Percentiles rank a stretch among this genome's conserved stretches.
Evolutionary conservation across 2,797 vertebrate genomes (phyloP).

Genomic region (Chelidonichthys spinosus): DNA sequence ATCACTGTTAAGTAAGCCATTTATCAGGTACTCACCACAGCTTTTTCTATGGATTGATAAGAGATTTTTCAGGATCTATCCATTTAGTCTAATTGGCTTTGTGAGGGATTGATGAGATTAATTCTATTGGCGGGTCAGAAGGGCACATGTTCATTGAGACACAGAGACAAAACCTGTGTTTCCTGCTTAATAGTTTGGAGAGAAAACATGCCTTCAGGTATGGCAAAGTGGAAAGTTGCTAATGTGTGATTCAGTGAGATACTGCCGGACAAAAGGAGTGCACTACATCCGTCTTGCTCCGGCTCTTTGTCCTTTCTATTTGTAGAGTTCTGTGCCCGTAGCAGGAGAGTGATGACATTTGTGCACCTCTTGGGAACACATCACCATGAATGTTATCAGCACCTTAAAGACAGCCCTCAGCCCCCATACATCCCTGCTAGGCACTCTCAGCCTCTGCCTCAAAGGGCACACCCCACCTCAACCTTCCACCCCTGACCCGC

Average conservation of each 20-base stretch:
- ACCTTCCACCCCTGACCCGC: slow-evolving; percentile 79
- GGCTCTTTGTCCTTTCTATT: slow-evolving; percentile 77
- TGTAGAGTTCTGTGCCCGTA: slow-evolving; percentile 80
- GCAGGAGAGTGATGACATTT: slow-evolving; percentile 87
- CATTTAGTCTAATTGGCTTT: slow-evolving; percentile 65
- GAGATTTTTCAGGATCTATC: slow-evolving; percentile 56
- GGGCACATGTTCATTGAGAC: slow-evolving; percentile 33
- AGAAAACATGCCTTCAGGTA: slow-evolving; percentile 1
- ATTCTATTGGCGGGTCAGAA: slow-evolving; percentile 49
- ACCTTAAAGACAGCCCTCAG: slow-evolving; percentile 80
- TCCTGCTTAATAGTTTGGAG: not conserved
- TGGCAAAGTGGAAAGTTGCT: slow-evolving; percentile 20
- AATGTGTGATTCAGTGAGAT: slow-evolving; percentile 23
- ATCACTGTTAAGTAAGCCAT: slow-evolving; percentile 37
- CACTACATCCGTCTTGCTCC: slow-evolving; percentile 59
- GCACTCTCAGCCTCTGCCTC: slow-evolving; percentile 59
- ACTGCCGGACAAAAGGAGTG: slow-evolving; percentile 43
- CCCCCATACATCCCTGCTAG: slow-evolving; percentile 59
- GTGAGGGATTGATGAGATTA: slow-evolving; percentile 52
- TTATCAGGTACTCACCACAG: slow-evolving; percentile 38
- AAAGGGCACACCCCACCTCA: slow-evolving; percentile 69
- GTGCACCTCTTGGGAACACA: slow-evolving; percentile 81
- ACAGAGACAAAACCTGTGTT: slow-evolving; percentile 21
- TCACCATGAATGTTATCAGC: slow-evolving; percentile 88
- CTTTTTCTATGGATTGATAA: slow-evolving; percentile 50